These are phyloP conservation scores for Leptobrachium leishanense DNA, from an alignment of 2,113 vertebrate genomes.

Conservation along the genomic window DNA sequence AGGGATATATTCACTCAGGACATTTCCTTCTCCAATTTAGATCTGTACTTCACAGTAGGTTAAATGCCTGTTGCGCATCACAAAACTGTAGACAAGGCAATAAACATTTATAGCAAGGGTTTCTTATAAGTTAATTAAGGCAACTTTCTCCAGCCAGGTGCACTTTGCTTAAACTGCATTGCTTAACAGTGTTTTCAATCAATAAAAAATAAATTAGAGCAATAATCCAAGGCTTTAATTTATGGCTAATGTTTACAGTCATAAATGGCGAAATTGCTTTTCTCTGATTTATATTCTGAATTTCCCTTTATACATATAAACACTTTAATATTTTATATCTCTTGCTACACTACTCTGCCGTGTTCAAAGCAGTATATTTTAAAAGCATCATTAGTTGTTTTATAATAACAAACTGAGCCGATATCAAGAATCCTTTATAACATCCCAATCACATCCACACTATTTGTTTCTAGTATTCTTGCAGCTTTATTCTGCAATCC, in stretches of 20 bases:
- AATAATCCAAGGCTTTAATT: conserved; percentile 10
- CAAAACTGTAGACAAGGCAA: neutral
- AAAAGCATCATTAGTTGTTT: too few species aligned
- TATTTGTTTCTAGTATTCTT: too few species aligned
- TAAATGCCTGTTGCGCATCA: neutral
- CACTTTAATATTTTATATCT: too few species aligned
- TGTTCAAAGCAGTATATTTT: too few species aligned
- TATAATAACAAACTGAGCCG: too few species aligned
- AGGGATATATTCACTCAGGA: neutral
- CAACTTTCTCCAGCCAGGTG: conserved; percentile 1
- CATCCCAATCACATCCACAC: too few species aligned
- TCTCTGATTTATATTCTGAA: conserved; percentile 6
- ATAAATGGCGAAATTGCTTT: neutral
- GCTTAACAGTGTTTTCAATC: neutral
- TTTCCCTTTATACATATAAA: too few species aligned
- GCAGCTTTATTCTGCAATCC: too few species aligned
- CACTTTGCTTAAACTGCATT: neutral
- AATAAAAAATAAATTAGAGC: conserved; percentile 23
- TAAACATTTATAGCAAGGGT: conserved; percentile 7
- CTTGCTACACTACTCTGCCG: too few species aligned
- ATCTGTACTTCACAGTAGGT: neutral
- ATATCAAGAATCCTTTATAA: too few species aligned
- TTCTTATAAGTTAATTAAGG: conserved; percentile 16
- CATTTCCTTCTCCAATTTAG: neutral
- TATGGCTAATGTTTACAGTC: conserved; percentile 13